Evolutionary conservation across 2,797 vertebrate species (phyloP).

Genomic region (Urosaurus nigricauda): DNA sequence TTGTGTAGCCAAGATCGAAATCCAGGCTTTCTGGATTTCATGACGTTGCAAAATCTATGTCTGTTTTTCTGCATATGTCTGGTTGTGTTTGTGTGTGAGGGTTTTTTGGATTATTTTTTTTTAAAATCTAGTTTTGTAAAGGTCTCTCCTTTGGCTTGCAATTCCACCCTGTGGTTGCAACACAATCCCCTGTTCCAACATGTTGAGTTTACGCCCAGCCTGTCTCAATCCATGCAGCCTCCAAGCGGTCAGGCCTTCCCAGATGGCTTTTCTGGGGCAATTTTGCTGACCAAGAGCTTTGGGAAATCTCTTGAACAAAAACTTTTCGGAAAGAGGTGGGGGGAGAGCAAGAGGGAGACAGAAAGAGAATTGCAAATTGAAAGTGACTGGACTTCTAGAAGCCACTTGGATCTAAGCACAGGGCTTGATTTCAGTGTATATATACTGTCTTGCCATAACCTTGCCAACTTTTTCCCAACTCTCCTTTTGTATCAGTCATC

Average conservation of each 20-base stretch:
- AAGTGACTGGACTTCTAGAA: slow-evolving; percentile 1
- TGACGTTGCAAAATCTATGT: slow-evolving; percentile 22
- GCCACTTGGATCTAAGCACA: neutral
- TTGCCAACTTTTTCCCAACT: neutral
- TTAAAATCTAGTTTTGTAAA: neutral
- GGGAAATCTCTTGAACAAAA: slow-evolving; percentile 19
- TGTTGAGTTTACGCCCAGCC: neutral
- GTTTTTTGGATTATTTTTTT: neutral
- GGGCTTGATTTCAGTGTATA: neutral
- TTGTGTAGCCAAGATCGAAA: neutral
- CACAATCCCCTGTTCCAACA: slow-evolving; percentile 9
- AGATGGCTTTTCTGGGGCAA: neutral
- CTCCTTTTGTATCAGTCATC: neutral
- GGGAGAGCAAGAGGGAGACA: neutral
- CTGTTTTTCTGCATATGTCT: neutral
- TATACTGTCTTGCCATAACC: neutral
- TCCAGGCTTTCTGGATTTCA: neutral
- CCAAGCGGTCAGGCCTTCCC: neutral
- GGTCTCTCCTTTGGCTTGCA: neutral
- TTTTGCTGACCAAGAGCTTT: slow-evolving; percentile 34
- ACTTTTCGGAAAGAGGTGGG: neutral
- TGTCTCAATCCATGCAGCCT: neutral
- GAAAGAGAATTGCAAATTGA: neutral
- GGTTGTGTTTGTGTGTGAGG: no score
- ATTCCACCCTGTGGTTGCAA: slow-evolving; percentile 11